Evolutionary conservation across 2,797 vertebrate genomes (phyloP).

Genomic region (Stomatorhinus walkeri): DNA sequence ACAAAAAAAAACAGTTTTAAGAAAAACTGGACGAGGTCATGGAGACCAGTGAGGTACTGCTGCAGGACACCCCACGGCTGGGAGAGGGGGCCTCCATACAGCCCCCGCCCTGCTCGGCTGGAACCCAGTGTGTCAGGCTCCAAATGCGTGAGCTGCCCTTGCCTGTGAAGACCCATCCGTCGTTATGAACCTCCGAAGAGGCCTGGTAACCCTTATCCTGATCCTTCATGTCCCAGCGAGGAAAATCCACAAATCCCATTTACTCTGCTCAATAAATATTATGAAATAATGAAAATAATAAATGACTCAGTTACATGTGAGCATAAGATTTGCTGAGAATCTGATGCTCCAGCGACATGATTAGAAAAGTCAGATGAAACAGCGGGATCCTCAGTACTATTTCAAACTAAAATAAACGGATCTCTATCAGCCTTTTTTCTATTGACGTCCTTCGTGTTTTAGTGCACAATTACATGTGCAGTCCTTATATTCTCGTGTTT

Average conservation of each 20-base stretch:
- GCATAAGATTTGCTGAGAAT: not conserved
- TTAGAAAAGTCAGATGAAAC: not conserved
- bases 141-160: not conserved
- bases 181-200: not conserved
- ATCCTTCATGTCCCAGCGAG: not conserved
- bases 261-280: not conserved
- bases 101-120: not conserved
- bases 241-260: not conserved
- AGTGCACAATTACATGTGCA: not conserved
- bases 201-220: not conserved
- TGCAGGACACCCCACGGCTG: not conserved
- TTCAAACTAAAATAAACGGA: not conserved
- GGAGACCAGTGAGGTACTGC: not conserved
- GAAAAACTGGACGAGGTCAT: not conserved
- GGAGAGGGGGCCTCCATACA: not conserved
- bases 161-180: not conserved
- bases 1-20: not conserved
- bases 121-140: not conserved
- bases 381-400: not conserved
- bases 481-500: not conserved
- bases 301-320: not conserved
- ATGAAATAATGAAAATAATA: not conserved
- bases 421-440: not conserved
- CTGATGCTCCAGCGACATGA: not conserved
- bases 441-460: not conserved